Conservation (phyloP, 2,113 vertebrate species). For the Hirundichthys speculiger region DNA sequence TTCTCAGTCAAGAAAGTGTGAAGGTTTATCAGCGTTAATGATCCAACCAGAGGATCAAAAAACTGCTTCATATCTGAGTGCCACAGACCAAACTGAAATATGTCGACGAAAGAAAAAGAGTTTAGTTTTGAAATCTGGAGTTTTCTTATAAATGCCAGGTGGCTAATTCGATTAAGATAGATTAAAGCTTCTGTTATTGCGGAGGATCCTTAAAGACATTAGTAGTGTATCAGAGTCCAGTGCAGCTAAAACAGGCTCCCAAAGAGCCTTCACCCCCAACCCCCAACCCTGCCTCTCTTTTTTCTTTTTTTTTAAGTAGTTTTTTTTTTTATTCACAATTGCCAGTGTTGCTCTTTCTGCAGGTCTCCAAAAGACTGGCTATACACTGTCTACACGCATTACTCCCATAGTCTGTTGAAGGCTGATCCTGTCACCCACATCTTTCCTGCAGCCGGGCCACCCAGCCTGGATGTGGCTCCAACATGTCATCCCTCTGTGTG, state of each 20-base stretch:
- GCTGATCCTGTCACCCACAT: constrained; percentile 81
- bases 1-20: constrained; percentile 64
- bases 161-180: constrained; percentile 41
- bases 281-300: constrained; percentile 23
- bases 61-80: not conserved
- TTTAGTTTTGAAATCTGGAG: not conserved
- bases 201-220: constrained; percentile 64
- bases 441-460: constrained; percentile 81
- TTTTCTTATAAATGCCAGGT: constrained; percentile 12
- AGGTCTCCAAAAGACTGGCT: constrained; percentile 80
- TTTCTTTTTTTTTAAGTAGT: constrained; percentile 56
- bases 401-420: constrained; percentile 79
- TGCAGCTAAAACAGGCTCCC: constrained; percentile 68
- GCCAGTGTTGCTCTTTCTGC: constrained; percentile 76
- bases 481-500: constrained; percentile 85
- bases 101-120: no score
- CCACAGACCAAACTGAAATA: no score
- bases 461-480: constrained; percentile 81
- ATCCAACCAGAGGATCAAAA: not conserved
- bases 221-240: constrained; percentile 64
- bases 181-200: constrained; percentile 48
- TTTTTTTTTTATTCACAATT: constrained; percentile 80
- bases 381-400: constrained; percentile 85
- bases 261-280: constrained; percentile 53
- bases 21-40: constrained; percentile 17